Conservation (phyloP, 2,113 vertebrate genomes). For the Furnarius figulus region DNA sequence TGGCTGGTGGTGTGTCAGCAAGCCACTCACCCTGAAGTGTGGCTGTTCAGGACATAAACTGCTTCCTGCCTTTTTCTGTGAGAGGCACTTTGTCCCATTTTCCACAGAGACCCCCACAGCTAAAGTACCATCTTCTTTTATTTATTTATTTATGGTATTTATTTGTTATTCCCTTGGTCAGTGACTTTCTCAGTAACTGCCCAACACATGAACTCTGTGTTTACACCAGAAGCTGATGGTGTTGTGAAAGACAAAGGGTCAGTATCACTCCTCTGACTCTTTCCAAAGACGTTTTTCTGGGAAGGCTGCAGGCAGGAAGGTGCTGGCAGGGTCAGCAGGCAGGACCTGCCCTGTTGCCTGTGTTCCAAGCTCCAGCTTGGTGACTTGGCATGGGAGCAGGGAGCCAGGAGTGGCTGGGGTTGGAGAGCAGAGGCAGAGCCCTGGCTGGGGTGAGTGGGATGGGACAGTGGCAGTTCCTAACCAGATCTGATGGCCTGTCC, state of each 20-base stretch:
- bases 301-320: background rate
- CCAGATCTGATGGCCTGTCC: background rate
- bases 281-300: background rate
- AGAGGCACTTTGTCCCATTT: background rate
- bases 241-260: slow-evolving; percentile 40
- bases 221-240: background rate
- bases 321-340: background rate
- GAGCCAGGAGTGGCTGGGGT: background rate
- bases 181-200: background rate
- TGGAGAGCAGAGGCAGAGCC: background rate
- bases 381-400: background rate
- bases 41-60: background rate
- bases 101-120: background rate
- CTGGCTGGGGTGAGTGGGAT: background rate
- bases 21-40: background rate
- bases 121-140: background rate
- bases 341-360: background rate
- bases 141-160: background rate
- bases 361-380: fast-evolving
- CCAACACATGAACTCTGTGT: slow-evolving; percentile 32
- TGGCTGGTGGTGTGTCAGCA: background rate
- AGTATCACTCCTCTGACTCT: background rate
- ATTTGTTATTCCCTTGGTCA: slow-evolving; percentile 20
- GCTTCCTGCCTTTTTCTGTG: background rate
- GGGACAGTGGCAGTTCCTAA: background rate